Conservation (phyloP, 1,140 invertebrate species). For the Brachionus rubens region DNA sequence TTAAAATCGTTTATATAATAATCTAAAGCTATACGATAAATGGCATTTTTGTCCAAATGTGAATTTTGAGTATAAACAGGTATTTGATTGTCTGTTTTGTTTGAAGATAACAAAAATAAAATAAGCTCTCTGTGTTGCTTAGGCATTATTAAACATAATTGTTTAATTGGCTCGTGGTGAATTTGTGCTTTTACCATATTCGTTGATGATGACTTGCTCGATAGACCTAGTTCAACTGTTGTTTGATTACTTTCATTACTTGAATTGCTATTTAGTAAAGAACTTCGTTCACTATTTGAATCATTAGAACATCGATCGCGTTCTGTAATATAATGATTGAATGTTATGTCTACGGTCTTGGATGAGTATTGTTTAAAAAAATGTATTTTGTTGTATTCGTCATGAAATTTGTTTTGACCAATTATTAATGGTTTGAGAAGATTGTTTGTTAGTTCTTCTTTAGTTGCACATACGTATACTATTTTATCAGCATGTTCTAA, state of each 20-base stretch:
- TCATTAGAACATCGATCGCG: neutral
- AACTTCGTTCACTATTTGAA: neutral
- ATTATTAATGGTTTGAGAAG: neutral
- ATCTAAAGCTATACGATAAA: neutral
- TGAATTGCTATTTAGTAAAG: neutral
- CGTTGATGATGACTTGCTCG: neutral
- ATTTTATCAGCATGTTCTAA: conserved; percentile 8
- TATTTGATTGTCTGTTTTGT: neutral
- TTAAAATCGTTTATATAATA: neutral
- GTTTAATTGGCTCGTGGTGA: neutral
- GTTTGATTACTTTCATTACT: neutral
- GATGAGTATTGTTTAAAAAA: neutral
- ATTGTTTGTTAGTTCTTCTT: neutral
- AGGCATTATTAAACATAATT: neutral
- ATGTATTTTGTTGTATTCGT: conserved; percentile 34
- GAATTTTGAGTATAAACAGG: no score
- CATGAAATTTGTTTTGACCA: conserved; percentile 20
- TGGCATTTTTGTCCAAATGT: no score
- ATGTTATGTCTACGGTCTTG: conserved; percentile 1
- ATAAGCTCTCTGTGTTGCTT: neutral
- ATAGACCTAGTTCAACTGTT: neutral
- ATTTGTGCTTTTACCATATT: neutral
- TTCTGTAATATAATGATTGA: neutral
- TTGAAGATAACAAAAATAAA: neutral
- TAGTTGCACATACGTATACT: conserved; percentile 15